Percentiles rank a stretch among this genome's conserved stretches.
These are phyloP conservation scores for Cassiopea xamachana DNA, from an alignment of 30 jellyfish, hydroid and myxozoan species.

Conservation along the genomic window DNA sequence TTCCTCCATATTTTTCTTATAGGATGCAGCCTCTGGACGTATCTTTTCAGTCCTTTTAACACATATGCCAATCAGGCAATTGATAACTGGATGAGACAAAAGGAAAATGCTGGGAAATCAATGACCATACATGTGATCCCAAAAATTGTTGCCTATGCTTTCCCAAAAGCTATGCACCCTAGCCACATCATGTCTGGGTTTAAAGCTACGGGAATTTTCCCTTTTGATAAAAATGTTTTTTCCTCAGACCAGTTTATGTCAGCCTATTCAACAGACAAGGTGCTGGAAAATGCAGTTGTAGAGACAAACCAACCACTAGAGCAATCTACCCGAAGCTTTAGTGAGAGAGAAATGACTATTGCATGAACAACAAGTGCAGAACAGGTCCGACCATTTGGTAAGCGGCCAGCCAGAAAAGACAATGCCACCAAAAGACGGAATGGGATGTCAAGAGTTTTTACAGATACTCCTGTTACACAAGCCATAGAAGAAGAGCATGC, in stretches of 20 bases:
- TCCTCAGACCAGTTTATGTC: conserved; percentile 41
- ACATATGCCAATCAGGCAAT: conserved; percentile 44
- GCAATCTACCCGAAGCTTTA: not conserved
- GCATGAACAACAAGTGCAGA: conserved; percentile 10
- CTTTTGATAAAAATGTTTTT: conserved; percentile 58
- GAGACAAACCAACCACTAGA: not conserved
- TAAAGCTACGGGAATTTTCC: conserved; percentile 70
- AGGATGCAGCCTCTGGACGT: conserved; percentile 77
- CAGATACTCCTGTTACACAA: conserved; percentile 34
- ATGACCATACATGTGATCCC: conserved; percentile 67
- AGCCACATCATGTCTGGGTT: conserved; percentile 69
- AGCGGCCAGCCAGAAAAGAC: conserved; percentile 18
- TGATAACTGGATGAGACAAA: conserved; percentile 66
- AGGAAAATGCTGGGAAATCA: conserved; percentile 63
- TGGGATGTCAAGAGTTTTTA: conserved; percentile 17
- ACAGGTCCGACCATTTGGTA: conserved; percentile 46
- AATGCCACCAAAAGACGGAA: not conserved
- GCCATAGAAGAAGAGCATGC: conserved; percentile 29
- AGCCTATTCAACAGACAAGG: conserved; percentile 49
- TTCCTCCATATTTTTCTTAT: conserved; percentile 73
- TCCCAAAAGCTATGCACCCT: conserved; percentile 68
- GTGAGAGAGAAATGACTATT: not conserved
- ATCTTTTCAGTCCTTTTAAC: not conserved
- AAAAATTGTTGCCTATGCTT: conserved; percentile 58
- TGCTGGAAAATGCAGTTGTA: not conserved